phyloP scores from a whole-genome alignment of 2,888 invertebrate species.

The Callimorpha dominula region DNA sequence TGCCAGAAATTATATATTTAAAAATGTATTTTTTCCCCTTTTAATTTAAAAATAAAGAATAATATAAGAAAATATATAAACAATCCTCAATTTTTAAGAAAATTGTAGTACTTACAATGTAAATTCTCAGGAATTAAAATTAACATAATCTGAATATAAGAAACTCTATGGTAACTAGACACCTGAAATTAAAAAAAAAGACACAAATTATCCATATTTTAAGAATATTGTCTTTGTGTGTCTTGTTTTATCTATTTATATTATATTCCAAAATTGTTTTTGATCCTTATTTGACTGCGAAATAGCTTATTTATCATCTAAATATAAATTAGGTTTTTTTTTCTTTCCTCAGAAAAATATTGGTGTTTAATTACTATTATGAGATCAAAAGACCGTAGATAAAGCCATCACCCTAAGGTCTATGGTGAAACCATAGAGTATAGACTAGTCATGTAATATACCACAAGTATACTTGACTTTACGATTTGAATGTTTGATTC shows the following conservation, averaged over 20 bases:
- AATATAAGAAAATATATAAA: background rate
- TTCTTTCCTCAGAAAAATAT: slow-evolving; percentile 5
- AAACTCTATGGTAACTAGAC: slow-evolving; percentile 14
- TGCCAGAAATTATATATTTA: slow-evolving; percentile 30
- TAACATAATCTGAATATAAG: slow-evolving; percentile 23
- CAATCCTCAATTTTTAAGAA: background rate
- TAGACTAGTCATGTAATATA: slow-evolving; percentile 50
- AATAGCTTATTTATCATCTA: background rate
- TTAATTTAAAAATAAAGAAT: background rate
- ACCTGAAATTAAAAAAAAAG: background rate
- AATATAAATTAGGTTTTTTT: background rate
- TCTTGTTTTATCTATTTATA: background rate
- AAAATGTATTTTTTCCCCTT: background rate
- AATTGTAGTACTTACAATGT: slow-evolving; percentile 11
- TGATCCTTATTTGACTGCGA: background rate
- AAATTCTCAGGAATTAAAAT: slow-evolving; percentile 43
- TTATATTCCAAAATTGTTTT: background rate
- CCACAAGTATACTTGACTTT: slow-evolving; percentile 57
- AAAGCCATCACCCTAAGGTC: slow-evolving; percentile 29
- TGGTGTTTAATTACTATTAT: slow-evolving; percentile 21
- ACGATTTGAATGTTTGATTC: slow-evolving; percentile 51
- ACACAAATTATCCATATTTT: background rate
- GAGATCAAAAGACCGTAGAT: background rate
- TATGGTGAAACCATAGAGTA: slow-evolving; percentile 58
- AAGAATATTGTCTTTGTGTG: background rate